phyloP scores from a whole-genome alignment of 2,888 invertebrate genomes.

The Ariolimax columbianus region DNA sequence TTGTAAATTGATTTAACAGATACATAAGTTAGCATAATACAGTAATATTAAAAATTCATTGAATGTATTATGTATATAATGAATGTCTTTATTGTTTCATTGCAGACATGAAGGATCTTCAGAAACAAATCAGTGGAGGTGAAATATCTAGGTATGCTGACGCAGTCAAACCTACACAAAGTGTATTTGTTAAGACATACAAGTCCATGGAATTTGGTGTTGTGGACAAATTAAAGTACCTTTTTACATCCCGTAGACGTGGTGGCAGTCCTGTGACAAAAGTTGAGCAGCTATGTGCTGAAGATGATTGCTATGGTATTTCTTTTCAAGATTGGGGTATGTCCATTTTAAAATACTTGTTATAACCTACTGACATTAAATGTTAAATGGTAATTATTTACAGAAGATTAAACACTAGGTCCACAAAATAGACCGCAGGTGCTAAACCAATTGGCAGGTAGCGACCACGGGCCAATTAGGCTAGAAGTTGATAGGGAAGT shows the following conservation, averaged over 20 bases:
- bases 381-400: neutral
- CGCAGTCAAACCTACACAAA: neutral
- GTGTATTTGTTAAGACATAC: conserved; percentile 29
- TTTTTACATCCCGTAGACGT: neutral
- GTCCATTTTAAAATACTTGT: neutral
- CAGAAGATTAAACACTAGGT: neutral
- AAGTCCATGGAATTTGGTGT: neutral
- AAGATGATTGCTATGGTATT: conserved; percentile 20
- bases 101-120: conserved; percentile 14
- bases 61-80: neutral
- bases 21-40: neutral
- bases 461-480: too few species aligned
- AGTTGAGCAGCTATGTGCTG: neutral
- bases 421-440: neutral
- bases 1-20: too few species aligned
- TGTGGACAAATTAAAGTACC: conserved; percentile 16
- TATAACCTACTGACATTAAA: neutral
- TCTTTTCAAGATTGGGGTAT: conserved; percentile 6
- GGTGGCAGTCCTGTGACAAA: neutral
- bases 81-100: neutral
- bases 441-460: too few species aligned
- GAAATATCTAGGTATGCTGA: conserved; percentile 1
- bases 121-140: neutral
- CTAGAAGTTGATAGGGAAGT: too few species aligned
- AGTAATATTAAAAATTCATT: neutral